Evolutionary conservation across 2,888 invertebrate genomes (phyloP), one percentile per base, ranked within the genome.

Genomic region (Spilarctia lutea): DNA sequence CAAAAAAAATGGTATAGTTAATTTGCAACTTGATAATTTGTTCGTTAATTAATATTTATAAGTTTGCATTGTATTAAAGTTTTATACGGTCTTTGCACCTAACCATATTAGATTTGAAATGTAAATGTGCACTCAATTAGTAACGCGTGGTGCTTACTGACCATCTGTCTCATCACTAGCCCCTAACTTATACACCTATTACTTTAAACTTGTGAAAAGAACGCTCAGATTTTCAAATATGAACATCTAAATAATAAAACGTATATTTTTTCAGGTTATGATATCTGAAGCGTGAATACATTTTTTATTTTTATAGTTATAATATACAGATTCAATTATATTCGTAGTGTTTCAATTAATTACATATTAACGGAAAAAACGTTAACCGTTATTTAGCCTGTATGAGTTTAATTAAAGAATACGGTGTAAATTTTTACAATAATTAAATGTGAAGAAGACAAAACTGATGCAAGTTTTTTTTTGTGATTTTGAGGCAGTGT

Each of bases 11-110:
- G n/a, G 20, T 27, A 39, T 39, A 60, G 48, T 63, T 73, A 65
- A 18, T 20, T 42, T 33, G 27, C 67, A 16, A 33, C 20, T 4
- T 6, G 20, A 80, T 80, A 85, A 77, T 83, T 75, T 79, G 71
- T 42, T 60, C 72, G 48, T 56, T 75, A 75, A 81, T 79, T 83
- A 86, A 73, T 71, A 75, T 74, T 79, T 82, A 71, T 78, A 80
- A 85, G 81, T 80, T 77, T 79, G 74, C 74, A 78, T 82, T 76
- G 78, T 76, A 83, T 78, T 78, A 75, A 78, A 69, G 73, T 79
- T 81, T 71, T 79, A 82, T 66, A 74, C 79, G 80, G 83, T 84
- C 83, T 73, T 80, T 84, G 86, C 83, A 77, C 86, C 70, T 75
- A 18, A 42, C 35, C 24, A 35, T 56, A 68, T 56, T 69, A 35